These are phyloP conservation scores for Neuroterus valhalla DNA, from an alignment of 1,140 invertebrate genomes.

Conservation along the genomic window DNA sequence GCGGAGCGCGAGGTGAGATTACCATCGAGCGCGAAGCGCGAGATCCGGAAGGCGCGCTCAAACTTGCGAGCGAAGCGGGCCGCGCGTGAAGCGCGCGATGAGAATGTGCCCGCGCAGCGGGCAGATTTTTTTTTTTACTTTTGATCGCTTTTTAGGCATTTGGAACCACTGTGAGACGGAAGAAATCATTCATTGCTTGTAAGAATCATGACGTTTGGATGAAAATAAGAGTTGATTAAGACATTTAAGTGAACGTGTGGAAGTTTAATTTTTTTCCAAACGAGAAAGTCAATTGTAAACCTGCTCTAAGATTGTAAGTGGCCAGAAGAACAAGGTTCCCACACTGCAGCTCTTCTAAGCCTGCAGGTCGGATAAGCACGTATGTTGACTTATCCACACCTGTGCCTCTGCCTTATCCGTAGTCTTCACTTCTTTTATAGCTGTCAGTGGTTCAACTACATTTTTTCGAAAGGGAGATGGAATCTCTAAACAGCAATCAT, in stretches of 20 bases:
- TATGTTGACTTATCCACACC: conserved; percentile 30
- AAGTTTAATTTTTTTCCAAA: not conserved
- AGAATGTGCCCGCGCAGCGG: too few species aligned
- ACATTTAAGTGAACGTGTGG: conserved; percentile 3
- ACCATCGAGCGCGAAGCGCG: too few species aligned
- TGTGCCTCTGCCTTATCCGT: conserved; percentile 20
- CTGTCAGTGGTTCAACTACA: conserved; percentile 19
- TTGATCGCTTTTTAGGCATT: too few species aligned
- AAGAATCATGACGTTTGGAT: not conserved
- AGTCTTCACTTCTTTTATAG: conserved; percentile 25
- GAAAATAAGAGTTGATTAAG: conserved; percentile 23
- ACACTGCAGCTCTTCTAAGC: conserved; percentile 36
- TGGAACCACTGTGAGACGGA: too few species aligned
- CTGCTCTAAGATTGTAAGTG: not conserved
- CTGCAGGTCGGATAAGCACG: not conserved
- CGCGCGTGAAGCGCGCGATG: too few species aligned
- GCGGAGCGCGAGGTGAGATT: too few species aligned
- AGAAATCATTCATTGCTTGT: too few species aligned
- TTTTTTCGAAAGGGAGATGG: conserved; percentile 27
- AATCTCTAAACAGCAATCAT: conserved; percentile 21
- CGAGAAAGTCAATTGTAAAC: conserved; percentile 25
- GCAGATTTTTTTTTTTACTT: too few species aligned
- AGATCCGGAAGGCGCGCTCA: too few species aligned
- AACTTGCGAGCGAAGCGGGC: too few species aligned
- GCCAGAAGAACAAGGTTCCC: conserved; percentile 44